Evolutionary conservation across 1,140 invertebrate species (phyloP).

Genomic region (Cotesia vestalis): DNA sequence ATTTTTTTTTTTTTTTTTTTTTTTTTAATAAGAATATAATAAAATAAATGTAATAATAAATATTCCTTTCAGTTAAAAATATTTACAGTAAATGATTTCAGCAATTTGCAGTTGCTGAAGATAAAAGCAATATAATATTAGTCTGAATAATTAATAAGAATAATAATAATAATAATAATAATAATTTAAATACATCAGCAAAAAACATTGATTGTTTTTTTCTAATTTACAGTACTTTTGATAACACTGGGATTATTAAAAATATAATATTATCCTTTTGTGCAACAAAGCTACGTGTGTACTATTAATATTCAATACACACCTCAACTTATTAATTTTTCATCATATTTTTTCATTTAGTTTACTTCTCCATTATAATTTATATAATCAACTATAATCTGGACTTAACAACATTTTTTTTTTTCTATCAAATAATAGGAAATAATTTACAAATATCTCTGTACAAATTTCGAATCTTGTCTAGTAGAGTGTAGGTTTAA

Average conservation of each 20-base stretch:
- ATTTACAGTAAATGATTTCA: constrained; percentile 42
- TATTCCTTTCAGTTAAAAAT: constrained; percentile 44
- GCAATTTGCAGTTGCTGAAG: constrained; percentile 36
- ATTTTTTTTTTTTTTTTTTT: no score
- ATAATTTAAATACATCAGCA: constrained; percentile 55
- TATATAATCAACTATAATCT: constrained; percentile 52
- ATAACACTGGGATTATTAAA: constrained; percentile 63
- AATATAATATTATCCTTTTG: constrained; percentile 63
- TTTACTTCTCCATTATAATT: constrained; percentile 42
- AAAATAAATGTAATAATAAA: constrained; percentile 45
- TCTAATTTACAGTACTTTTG: constrained; percentile 53
- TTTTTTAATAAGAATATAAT: no score
- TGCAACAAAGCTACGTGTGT: constrained; percentile 53
- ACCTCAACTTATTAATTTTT: neutral
- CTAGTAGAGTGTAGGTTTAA: neutral
- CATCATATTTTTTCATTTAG: neutral
- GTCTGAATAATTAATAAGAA: constrained; percentile 3
- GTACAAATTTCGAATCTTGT: constrained; percentile 47
- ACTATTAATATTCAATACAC: no score
- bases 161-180: constrained; percentile 46
- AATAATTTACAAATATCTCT: constrained; percentile 58
- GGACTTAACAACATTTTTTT: constrained; percentile 46
- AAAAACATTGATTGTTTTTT: constrained; percentile 45
- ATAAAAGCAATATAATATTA: constrained; percentile 40
- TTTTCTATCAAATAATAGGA: constrained; percentile 46